A percentile compares a stretch with the other conserved stretches of the same genome.
Evolutionary conservation across 1,140 invertebrate genomes (phyloP).

Genomic region (Hetaerina americana): DNA sequence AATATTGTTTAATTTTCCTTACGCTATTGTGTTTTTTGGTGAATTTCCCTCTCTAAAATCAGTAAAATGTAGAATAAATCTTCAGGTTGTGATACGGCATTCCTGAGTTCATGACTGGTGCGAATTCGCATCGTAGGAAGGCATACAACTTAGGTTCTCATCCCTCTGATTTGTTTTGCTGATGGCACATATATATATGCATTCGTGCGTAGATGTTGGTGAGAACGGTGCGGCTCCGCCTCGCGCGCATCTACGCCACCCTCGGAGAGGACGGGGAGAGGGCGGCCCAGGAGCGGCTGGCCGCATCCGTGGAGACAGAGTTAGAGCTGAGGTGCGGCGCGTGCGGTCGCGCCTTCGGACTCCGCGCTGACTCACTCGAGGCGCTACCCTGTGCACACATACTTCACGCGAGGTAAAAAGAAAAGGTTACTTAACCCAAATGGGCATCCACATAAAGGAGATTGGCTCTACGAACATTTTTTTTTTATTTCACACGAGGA

Average conservation of each 20-base stretch:
- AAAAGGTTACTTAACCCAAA: not conserved
- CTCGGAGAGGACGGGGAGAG: slow-evolving; percentile 67
- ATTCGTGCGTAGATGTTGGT: slow-evolving; percentile 58
- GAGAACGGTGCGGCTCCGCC: slow-evolving; percentile 54
- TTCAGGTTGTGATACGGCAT: too few species aligned
- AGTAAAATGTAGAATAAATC: too few species aligned
- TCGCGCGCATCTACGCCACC: slow-evolving; percentile 63
- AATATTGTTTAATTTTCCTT: too few species aligned
- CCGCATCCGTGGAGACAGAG: slow-evolving; percentile 52
- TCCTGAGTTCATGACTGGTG: too few species aligned
- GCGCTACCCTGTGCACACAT: slow-evolving; percentile 73
- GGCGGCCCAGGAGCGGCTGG: slow-evolving; percentile 54
- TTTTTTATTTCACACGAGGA: not conserved
- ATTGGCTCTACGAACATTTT: not conserved
- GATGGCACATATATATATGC: not conserved
- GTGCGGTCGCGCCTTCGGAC: slow-evolving; percentile 57
- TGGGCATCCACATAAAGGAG: not conserved
- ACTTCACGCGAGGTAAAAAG: slow-evolving; percentile 59
- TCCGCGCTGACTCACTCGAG: slow-evolving; percentile 57
- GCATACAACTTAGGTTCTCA: not conserved
- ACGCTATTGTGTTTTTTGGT: too few species aligned
- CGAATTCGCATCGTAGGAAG: too few species aligned
- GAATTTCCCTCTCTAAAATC: too few species aligned
- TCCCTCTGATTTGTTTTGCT: not conserved
- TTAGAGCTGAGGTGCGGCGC: slow-evolving; percentile 61